Evolutionary conservation across 2,113 vertebrate species (phyloP).

Genomic region (Mungos mungo): DNA sequence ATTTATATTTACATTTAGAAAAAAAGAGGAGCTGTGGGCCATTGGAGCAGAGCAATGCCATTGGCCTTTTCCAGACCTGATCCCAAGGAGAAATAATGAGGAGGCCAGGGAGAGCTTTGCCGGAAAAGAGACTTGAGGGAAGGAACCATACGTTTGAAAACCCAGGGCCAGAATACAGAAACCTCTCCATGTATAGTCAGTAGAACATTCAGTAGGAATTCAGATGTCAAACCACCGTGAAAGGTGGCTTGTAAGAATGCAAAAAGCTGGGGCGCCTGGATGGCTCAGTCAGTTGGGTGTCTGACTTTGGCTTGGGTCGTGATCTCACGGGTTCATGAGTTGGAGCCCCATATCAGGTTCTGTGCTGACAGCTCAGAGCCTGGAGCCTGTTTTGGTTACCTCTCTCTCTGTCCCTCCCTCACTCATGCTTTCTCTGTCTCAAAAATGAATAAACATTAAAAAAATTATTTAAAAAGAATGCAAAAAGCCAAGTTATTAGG

Average conservation of each 20-base stretch:
- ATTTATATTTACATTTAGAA: slow-evolving; percentile 14
- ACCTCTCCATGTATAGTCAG: not conserved
- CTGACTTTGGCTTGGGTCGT: too few relatives aligned
- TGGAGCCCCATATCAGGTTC: too few relatives aligned
- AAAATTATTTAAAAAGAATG: too few relatives aligned
- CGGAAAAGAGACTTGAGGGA: not conserved
- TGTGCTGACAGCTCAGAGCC: too few relatives aligned
- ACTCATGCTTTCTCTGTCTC: too few relatives aligned
- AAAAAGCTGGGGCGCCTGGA: not conserved
- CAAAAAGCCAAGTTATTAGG: not conserved
- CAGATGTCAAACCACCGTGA: not conserved
- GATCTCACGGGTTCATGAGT: too few relatives aligned
- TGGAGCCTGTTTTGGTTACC: too few relatives aligned
- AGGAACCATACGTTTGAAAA: slow-evolving; percentile 5
- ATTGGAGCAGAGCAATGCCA: not conserved
- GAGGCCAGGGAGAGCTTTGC: not conserved
- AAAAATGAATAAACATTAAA: too few relatives aligned
- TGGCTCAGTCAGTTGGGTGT: too few relatives aligned
- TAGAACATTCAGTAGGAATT: not conserved
- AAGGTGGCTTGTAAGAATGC: not conserved
- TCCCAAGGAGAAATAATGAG: not conserved
- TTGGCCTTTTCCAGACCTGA: not conserved
- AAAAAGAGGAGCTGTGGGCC: not conserved
- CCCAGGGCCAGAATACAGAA: not conserved
- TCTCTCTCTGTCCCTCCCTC: too few relatives aligned